A percentile compares a stretch with the other conserved stretches of the same genome.
phyloP scores from a whole-genome alignment of 1,140 invertebrate genomes.

The Hycleus cichorii region DNA sequence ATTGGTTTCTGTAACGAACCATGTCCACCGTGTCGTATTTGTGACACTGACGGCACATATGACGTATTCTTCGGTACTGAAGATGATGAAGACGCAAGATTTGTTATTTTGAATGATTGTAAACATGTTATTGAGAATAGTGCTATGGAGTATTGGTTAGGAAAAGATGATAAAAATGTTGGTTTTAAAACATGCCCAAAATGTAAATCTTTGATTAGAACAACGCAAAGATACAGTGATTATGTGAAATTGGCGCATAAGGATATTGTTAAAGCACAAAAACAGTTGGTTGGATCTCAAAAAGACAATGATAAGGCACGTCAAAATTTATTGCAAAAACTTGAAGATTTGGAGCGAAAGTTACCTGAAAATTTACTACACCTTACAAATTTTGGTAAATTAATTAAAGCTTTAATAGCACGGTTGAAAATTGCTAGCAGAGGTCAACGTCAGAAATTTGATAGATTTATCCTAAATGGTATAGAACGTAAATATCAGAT shows the following conservation, averaged over 20 bases:
- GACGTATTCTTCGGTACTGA: slow-evolving; percentile 51
- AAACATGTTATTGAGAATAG: slow-evolving; percentile 52
- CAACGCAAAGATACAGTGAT: slow-evolving; percentile 53
- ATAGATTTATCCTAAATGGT: slow-evolving; percentile 21
- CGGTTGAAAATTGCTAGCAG: neutral
- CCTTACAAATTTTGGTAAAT: neutral
- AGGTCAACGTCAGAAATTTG: slow-evolving; percentile 18
- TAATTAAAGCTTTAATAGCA: no score
- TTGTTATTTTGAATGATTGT: slow-evolving; percentile 58
- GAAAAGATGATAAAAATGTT: slow-evolving; percentile 42
- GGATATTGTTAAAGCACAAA: slow-evolving; percentile 52
- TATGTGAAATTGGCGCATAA: slow-evolving; percentile 47
- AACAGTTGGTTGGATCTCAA: slow-evolving; percentile 39
- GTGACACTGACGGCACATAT: slow-evolving; percentile 45
- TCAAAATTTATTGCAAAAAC: neutral
- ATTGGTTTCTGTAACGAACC: slow-evolving; percentile 62
- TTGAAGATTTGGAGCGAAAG: neutral
- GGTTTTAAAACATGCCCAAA: slow-evolving; percentile 54
- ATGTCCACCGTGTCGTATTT: slow-evolving; percentile 47
- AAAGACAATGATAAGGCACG: slow-evolving; percentile 14
- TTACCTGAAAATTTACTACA: neutral
- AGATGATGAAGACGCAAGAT: slow-evolving; percentile 50
- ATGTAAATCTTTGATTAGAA: slow-evolving; percentile 56
- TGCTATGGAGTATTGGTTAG: slow-evolving; percentile 49
- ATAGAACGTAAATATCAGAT: slow-evolving; percentile 25